A percentile compares a stretch with the other conserved stretches of the same genome.
These are phyloP conservation scores for Drosophila murphyi DNA, from an alignment of 1,140 invertebrate genomes.

Conservation along the genomic window DNA sequence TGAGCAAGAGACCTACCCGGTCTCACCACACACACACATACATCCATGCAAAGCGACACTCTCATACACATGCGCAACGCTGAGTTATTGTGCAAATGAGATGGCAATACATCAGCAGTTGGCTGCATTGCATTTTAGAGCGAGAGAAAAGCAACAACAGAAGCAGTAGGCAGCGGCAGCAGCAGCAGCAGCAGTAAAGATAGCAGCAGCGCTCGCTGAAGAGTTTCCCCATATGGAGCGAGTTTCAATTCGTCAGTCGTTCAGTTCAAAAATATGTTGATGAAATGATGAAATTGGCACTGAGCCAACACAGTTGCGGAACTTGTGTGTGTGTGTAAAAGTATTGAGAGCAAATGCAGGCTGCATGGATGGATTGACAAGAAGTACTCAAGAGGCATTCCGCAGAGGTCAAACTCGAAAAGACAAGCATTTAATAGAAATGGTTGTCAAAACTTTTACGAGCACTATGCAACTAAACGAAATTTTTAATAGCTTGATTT, in stretches of 20 bases:
- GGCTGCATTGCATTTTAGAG: constrained; percentile 54
- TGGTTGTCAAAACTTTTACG: not conserved
- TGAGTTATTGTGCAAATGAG: constrained; percentile 40
- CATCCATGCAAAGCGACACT: not conserved
- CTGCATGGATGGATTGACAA: constrained; percentile 8
- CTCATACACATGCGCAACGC: constrained; percentile 27
- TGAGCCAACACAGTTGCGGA: constrained; percentile 10
- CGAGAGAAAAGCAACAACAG: constrained; percentile 42
- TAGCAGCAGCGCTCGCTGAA: constrained; percentile 17
- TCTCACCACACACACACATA: constrained; percentile 23
- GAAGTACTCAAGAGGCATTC: constrained; percentile 7
- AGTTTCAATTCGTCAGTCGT: constrained; percentile 23
- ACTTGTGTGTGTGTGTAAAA: constrained; percentile 15
- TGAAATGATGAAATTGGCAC: constrained; percentile 44
- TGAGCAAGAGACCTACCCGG: constrained; percentile 23
- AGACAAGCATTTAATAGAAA: not conserved
- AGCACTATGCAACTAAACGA: too few relatives aligned
- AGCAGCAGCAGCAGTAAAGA: not conserved
- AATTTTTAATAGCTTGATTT: not conserved
- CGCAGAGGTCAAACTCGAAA: constrained; percentile 8
- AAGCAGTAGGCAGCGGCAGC: not conserved
- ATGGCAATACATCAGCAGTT: constrained; percentile 7
- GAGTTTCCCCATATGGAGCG: constrained; percentile 28
- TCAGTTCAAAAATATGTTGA: constrained; percentile 15
- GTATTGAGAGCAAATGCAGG: constrained; percentile 26